Evolutionary conservation across 2,113 vertebrate genomes (phyloP).

Genomic region (Poeciliopsis prolifica): DNA sequence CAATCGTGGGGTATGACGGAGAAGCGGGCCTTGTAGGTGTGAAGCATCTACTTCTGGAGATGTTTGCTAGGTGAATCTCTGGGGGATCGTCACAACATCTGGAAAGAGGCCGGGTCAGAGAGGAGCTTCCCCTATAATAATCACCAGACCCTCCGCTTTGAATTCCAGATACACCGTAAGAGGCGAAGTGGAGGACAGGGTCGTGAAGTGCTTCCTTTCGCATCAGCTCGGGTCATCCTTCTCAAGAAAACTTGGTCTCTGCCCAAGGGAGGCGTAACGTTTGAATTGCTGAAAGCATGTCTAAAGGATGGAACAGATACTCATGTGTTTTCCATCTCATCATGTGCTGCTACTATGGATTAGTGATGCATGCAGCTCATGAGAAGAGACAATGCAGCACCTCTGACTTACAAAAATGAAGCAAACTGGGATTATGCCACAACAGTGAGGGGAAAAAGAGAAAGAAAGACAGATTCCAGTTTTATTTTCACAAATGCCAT

Average conservation of each 20-base stretch:
- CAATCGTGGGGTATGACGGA: slow-evolving; percentile 52
- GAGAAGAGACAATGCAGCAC: neutral
- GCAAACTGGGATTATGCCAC: neutral
- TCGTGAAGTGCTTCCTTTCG: neutral
- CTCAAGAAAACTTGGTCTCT: neutral
- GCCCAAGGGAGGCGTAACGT: neutral
- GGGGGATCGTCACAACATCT: slow-evolving; percentile 35
- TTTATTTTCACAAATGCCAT: neutral
- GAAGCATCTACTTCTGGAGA: slow-evolving; percentile 33
- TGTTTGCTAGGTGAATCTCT: slow-evolving; percentile 41
- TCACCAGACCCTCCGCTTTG: neutral
- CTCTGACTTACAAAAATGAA: neutral
- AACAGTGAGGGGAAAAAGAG: neutral
- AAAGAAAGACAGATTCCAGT: neutral
- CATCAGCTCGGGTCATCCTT: neutral
- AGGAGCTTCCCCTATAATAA: neutral
- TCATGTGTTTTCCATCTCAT: neutral
- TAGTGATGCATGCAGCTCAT: neutral
- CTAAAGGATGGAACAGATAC: neutral
- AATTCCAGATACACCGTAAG: neutral
- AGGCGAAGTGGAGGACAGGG: neutral
- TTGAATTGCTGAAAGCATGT: neutral
- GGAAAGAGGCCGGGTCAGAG: slow-evolving; percentile 14
- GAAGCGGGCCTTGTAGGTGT: slow-evolving; percentile 22
- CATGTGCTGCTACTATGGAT: neutral